These are phyloP conservation scores for Saccostrea glomerata DNA, from an alignment of 1,140 invertebrate genomes.

Conservation along the genomic window DNA sequence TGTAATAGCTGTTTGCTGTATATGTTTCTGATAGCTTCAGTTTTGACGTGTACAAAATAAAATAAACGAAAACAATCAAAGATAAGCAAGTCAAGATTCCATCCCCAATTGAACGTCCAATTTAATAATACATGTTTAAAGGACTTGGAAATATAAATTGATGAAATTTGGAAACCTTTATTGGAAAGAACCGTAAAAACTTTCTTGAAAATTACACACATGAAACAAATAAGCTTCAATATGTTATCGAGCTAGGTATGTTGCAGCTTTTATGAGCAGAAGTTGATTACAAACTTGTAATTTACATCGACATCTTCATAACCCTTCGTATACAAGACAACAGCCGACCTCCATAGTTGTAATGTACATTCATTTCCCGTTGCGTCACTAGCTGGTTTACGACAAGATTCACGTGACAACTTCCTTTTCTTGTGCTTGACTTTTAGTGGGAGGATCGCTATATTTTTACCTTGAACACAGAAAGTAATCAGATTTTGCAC, in stretches of 20 bases:
- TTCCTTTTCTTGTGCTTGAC: not conserved
- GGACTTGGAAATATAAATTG: not conserved
- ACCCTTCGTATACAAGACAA: not conserved
- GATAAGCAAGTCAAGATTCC: not conserved
- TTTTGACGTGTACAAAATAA: not conserved
- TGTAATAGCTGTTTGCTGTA: conserved; percentile 2
- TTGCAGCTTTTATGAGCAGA: conserved; percentile 15
- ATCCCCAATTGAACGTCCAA: not conserved
- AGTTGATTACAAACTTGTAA: conserved; percentile 10
- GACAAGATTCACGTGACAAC: not conserved
- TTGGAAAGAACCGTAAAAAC: not conserved
- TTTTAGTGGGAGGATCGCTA: conserved; percentile 14
- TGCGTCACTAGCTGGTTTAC: not conserved
- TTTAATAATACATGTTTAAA: not conserved
- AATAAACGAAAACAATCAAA: not conserved
- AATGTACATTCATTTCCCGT: conserved; percentile 26
- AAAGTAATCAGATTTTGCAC: conserved; percentile 25
- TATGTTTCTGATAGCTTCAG: not conserved
- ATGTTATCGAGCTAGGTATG: conserved; percentile 2
- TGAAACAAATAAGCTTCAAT: not conserved
- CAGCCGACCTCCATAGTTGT: conserved; percentile 18
- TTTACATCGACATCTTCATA: conserved; percentile 29
- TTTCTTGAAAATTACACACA: not conserved
- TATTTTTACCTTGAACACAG: conserved; percentile 10
- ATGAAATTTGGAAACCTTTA: not conserved